phyloP scores from a whole-genome alignment of 2,113 vertebrate species.

The Ailuropoda melanoleuca region DNA sequence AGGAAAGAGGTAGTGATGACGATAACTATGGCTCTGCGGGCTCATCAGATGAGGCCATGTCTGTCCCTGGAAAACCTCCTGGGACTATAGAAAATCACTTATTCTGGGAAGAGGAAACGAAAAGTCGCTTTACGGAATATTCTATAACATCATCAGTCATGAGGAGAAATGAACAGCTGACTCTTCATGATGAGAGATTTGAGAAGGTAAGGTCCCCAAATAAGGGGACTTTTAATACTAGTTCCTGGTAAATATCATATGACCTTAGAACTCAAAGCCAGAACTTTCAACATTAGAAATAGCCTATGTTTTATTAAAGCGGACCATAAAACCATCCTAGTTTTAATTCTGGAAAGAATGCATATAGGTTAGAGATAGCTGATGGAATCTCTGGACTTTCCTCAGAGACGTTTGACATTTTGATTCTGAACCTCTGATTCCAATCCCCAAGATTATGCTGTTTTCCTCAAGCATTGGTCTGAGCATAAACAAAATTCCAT shows the following conservation, averaged over 20 bases:
- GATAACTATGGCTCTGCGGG: slow-evolving; percentile 84
- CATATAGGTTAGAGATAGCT: not conserved
- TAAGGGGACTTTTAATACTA: not conserved
- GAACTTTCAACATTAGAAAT: not conserved
- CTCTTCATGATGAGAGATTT: slow-evolving; percentile 95
- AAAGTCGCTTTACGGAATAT: slow-evolving; percentile 97
- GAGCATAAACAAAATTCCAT: not conserved
- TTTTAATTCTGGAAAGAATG: slow-evolving; percentile 16
- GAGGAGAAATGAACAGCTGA: slow-evolving; percentile 95
- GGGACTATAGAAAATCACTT: slow-evolving; percentile 81
- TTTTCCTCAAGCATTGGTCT: not conserved
- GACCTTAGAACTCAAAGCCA: not conserved
- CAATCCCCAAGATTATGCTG: not conserved
- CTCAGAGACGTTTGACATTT: not conserved
- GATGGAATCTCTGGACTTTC: not conserved
- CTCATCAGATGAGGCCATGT: slow-evolving; percentile 80
- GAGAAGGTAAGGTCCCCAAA: slow-evolving; percentile 89
- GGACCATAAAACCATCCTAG: not conserved
- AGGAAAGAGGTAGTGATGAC: slow-evolving; percentile 62
- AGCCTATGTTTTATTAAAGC: not conserved
- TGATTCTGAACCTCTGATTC: not conserved
- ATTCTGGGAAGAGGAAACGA: slow-evolving; percentile 95
- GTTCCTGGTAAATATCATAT: not conserved
- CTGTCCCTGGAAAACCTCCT: not conserved
- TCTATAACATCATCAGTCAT: slow-evolving; percentile 96